These are phyloP conservation scores for Pemphredon lugubris DNA, from an alignment of 2,888 invertebrate species.

Conservation along the genomic window DNA sequence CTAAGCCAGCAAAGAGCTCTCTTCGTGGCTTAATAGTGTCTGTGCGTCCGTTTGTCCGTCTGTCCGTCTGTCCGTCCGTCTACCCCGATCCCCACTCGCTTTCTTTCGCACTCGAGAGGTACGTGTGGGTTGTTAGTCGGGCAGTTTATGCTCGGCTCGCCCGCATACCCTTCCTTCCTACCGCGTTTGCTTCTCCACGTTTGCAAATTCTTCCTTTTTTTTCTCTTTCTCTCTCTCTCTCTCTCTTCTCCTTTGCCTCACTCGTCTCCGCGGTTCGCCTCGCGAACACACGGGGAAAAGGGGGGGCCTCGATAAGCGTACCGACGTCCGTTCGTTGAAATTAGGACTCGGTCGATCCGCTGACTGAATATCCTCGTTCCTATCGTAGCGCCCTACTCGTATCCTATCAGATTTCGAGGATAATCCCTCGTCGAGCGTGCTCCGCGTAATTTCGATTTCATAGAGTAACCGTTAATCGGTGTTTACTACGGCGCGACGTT, in stretches of 20 bases:
- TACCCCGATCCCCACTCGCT: constrained; percentile 34
- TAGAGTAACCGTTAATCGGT: no score
- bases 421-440: no score
- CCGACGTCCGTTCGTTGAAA: background rate
- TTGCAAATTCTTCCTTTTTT: constrained; percentile 40
- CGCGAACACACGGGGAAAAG: no score
- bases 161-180: constrained; percentile 62
- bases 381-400: no score
- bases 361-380: no score
- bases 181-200: constrained; percentile 48
- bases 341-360: no score
- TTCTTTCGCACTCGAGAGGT: constrained; percentile 64
- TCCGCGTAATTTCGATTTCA: no score
- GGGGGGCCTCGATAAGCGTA: no score
- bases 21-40: constrained; percentile 74
- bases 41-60: constrained; percentile 61
- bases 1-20: constrained; percentile 56
- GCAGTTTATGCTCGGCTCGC: constrained; percentile 75
- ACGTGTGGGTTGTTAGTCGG: constrained; percentile 79
- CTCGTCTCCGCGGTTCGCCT: no score
- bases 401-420: no score
- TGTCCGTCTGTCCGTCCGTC: constrained; percentile 45
- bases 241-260: no score
- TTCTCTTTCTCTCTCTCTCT: background rate
- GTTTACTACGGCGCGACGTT: background rate